Conservation (phyloP, 2,113 vertebrate species). For the Sceloporus tristichus region DNA sequence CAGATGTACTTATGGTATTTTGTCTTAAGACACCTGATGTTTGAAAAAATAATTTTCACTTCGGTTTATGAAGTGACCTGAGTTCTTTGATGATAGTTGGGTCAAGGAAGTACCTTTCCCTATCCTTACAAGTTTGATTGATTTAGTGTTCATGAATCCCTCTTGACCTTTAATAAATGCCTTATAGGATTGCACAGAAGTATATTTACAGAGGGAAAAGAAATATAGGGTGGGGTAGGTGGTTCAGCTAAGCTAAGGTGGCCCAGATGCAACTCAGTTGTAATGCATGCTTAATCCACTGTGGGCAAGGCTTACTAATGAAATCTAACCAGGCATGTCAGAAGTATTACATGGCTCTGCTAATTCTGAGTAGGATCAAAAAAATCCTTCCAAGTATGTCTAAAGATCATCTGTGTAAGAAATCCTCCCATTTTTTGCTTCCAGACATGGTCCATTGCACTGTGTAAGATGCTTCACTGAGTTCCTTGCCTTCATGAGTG, state of each 20-base stretch:
- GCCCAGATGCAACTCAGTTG: background rate
- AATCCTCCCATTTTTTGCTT: background rate
- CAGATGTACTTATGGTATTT: no score
- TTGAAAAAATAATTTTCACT: no score
- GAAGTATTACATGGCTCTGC: background rate
- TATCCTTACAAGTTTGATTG: no score
- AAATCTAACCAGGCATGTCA: background rate
- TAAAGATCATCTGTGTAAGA: background rate
- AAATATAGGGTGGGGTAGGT: background rate
- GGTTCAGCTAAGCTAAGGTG: background rate
- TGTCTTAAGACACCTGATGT: no score
- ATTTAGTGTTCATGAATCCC: background rate
- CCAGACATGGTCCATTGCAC: background rate
- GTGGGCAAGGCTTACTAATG: background rate
- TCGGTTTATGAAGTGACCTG: no score
- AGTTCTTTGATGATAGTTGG: background rate
- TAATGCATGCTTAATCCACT: background rate
- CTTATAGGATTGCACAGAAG: no score
- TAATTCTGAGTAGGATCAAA: background rate
- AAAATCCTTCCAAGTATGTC: background rate
- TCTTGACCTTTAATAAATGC: background rate
- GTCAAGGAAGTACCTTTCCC: background rate
- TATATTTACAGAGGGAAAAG: background rate
- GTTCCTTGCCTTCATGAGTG: background rate
- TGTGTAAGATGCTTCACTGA: background rate